A percentile compares a stretch with the other conserved stretches of the same genome.
Evolutionary conservation across 1,140 invertebrate species (phyloP).

Genomic region (Bilobella aurantiaca): DNA sequence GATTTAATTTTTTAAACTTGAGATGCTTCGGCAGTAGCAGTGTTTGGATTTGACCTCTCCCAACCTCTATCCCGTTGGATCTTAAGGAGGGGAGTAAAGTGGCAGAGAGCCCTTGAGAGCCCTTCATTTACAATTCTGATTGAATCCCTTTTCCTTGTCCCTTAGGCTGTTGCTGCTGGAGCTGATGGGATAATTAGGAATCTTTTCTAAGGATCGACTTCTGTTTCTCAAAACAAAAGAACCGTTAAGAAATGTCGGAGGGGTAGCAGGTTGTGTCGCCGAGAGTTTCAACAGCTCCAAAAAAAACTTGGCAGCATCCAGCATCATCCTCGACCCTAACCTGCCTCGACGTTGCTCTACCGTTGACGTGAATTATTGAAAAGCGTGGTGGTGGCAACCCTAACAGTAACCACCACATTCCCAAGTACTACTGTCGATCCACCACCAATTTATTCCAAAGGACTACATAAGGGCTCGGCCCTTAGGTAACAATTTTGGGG

Average conservation of each 20-base stretch:
- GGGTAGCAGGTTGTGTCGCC: neutral
- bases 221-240: neutral
- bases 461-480: neutral
- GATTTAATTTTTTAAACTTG: neutral
- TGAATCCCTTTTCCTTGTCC: neutral
- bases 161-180: neutral
- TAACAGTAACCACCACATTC: neutral
- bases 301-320: neutral
- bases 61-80: neutral
- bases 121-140: slow-evolving; percentile 6
- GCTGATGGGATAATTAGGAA: slow-evolving; percentile 6
- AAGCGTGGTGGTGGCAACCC: neutral
- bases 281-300: neutral
- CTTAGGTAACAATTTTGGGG: neutral
- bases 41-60: slow-evolving; percentile 3
- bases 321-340: neutral
- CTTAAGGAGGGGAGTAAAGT: neutral
- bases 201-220: neutral
- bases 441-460: neutral
- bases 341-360: neutral
- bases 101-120: neutral
- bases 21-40: no score
- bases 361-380: neutral
- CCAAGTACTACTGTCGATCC: neutral
- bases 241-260: neutral